Percentiles rank a stretch among this genome's conserved stretches.
Conservation (phyloP, 2,797 vertebrate species). For the Danio aesculapii region DNA sequence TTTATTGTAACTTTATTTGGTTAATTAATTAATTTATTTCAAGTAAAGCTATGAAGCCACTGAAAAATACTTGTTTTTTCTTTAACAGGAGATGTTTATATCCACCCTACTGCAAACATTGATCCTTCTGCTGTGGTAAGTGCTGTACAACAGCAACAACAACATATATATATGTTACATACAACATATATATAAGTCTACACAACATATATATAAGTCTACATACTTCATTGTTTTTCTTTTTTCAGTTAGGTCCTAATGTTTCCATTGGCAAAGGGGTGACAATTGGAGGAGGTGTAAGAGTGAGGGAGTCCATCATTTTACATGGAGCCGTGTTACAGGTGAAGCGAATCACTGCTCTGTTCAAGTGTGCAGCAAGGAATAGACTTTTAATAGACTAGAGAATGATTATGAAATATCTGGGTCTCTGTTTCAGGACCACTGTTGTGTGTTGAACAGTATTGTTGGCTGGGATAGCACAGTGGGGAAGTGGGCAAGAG, state of each 20-base stretch:
- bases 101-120: slow-evolving; percentile 92
- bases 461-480: slow-evolving; percentile 98
- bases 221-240: background rate
- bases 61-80: slow-evolving; percentile 1
- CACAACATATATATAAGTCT: background rate
- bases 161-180: background rate
- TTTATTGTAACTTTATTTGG: background rate
- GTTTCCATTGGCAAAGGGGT: slow-evolving; percentile 96
- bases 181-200: background rate
- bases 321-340: slow-evolving; percentile 93
- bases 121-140: slow-evolving; percentile 92
- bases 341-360: slow-evolving; percentile 81
- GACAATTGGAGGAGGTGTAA: slow-evolving; percentile 91
- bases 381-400: background rate
- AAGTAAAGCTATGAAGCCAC: background rate
- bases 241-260: slow-evolving; percentile 90
- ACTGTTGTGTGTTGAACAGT: slow-evolving; percentile 96
- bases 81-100: slow-evolving; percentile 90
- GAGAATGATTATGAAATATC: background rate
- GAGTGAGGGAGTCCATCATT: slow-evolving; percentile 93
- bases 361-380: background rate
- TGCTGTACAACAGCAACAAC: background rate
- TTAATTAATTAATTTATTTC: background rate
- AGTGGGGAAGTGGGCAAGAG: slow-evolving; percentile 94
- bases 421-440: slow-evolving; percentile 81